Conservation (phyloP, 2,113 vertebrate species). For the Anser cygnoides region DNA sequence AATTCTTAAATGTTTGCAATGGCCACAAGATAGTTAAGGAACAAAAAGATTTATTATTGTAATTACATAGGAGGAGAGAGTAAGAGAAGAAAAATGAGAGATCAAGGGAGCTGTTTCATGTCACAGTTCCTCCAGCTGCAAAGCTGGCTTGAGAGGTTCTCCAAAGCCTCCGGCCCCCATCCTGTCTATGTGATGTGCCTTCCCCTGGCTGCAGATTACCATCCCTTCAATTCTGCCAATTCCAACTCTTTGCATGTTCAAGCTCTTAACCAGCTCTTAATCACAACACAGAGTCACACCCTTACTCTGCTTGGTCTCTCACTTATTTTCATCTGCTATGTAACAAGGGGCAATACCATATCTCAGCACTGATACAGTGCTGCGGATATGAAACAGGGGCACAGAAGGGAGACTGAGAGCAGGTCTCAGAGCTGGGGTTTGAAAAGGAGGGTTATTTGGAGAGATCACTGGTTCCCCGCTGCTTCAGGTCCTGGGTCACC, state of each 20-base stretch:
- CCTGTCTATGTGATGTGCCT: neutral
- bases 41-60: constrained; percentile 59
- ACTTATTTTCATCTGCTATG: neutral
- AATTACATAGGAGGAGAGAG: constrained; percentile 48
- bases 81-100: constrained; percentile 54
- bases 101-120: constrained; percentile 45
- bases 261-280: neutral
- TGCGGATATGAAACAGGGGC: neutral
- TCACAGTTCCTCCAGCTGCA: constrained; percentile 47
- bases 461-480: neutral
- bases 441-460: neutral
- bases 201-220: neutral
- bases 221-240: neutral
- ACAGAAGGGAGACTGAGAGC: neutral
- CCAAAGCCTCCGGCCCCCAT: neutral
- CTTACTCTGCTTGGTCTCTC: neutral
- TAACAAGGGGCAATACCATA: neutral
- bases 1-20: constrained; percentile 66
- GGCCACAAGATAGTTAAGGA: constrained; percentile 53
- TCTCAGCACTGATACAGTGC: neutral
- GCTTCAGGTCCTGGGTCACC: neutral
- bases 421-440: neutral
- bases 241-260: neutral
- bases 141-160: constrained; percentile 33
- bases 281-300: neutral